Evolutionary conservation across 1,140 invertebrate genomes (phyloP).

Genomic region (Heliconius nattereri): DNA sequence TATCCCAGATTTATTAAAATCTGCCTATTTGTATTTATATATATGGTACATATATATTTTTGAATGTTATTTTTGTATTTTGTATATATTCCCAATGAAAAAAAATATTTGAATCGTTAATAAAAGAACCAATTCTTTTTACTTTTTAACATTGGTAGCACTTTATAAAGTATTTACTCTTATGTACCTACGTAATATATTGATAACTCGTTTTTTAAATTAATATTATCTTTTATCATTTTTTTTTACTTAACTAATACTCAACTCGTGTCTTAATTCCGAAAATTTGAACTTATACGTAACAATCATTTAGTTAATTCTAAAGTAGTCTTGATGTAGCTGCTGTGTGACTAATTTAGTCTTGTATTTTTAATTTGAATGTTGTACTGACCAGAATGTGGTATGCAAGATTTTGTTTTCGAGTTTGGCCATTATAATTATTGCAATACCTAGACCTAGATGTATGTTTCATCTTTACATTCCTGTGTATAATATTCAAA

Average conservation of each 20-base stretch:
- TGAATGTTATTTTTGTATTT: constrained; percentile 52
- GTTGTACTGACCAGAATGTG: neutral
- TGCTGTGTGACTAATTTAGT: neutral
- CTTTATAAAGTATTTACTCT: constrained; percentile 33
- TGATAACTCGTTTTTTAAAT: constrained; percentile 18
- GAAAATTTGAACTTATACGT: neutral
- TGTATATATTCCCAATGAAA: constrained; percentile 38
- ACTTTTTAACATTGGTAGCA: constrained; percentile 40
- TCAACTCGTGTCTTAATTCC: neutral
- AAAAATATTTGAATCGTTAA: constrained; percentile 49
- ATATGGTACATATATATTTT: constrained; percentile 64
- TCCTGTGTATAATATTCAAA: neutral
- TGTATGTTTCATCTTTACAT: constrained; percentile 1
- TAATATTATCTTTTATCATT: constrained; percentile 21
- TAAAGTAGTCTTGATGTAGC: constrained; percentile 3
- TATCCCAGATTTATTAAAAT: constrained; percentile 22
- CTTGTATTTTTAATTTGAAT: neutral
- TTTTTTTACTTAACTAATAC: constrained; percentile 16
- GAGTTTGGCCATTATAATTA: neutral
- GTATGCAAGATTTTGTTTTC: neutral
- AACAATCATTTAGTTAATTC: neutral
- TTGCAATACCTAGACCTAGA: neutral
- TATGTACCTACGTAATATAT: constrained; percentile 23
- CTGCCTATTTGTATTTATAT: neutral
- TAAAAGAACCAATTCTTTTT: constrained; percentile 65